Percentiles rank a stretch among this genome's conserved stretches.
Evolutionary conservation across 1,140 invertebrate genomes (phyloP).

Genomic region (Dolichoris vasculosae): DNA sequence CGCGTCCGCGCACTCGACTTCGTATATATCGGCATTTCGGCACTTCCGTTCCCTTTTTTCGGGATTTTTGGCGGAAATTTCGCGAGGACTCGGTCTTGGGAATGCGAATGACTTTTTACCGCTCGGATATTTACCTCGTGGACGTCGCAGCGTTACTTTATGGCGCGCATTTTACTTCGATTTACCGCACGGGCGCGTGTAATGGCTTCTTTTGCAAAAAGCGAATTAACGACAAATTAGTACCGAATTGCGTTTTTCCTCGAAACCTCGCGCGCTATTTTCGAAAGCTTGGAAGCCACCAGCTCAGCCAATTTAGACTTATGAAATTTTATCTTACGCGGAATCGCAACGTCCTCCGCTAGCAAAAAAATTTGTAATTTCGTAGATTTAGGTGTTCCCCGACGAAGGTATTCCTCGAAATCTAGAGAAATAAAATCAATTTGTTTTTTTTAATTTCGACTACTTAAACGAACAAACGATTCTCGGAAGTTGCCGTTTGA

Average conservation of each 20-base stretch:
- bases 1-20: not conserved
- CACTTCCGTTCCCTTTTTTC: slow-evolving; percentile 26
- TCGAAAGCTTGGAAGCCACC: not conserved
- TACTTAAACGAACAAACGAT: slow-evolving; percentile 10
- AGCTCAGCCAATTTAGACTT: slow-evolving; percentile 8
- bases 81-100: not conserved
- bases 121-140: not conserved
- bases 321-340: slow-evolving; percentile 20
- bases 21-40: not conserved
- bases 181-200: slow-evolving; percentile 3
- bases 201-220: slow-evolving; percentile 17
- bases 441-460: slow-evolving; percentile 2
- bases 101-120: slow-evolving; percentile 10
- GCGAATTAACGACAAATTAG: slow-evolving; percentile 41
- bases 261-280: not conserved
- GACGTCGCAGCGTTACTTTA: not conserved
- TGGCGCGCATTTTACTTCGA: not conserved
- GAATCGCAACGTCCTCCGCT: not conserved
- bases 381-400: not conserved
- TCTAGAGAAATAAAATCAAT: not conserved
- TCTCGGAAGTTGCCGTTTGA: not conserved
- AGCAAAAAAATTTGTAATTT: not conserved
- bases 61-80: not conserved
- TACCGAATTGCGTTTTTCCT: slow-evolving; percentile 11
- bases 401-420: not conserved